Evolutionary conservation across 2,113 vertebrate genomes (phyloP), one percentile per base, ranked within the genome.

Genomic region (Paracanthobrama guichenoti): DNA sequence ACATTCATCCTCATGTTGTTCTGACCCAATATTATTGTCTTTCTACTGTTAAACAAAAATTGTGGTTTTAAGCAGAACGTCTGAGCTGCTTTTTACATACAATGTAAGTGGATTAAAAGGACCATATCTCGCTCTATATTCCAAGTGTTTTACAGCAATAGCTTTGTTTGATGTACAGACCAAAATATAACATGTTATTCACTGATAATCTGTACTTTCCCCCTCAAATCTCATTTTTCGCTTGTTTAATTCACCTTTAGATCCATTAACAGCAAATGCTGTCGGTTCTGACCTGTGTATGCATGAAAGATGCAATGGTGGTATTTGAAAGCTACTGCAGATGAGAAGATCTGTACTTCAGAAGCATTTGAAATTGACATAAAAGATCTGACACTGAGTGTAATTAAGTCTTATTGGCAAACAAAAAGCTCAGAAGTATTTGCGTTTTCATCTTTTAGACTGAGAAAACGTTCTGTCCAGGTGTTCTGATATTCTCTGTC

Each of bases 381-480:
- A 28, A 53, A 53, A 35, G 69, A 18, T 0, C 42, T 71, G 82
- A 1, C 18, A 31, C 14, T 10, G n/a, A 74, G 18, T 35, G 26
- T 35, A 76, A 76, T 76, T 31, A 31, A 11, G 74, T 14, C 31
- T 72, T 50, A 86, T 74, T 86, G 74, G 62, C 1, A 77, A 69
- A 84, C 76, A 85, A 86, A 88, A 75, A 48, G 67, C 88, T 77
- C 86, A 35, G 6, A 72, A 24, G 35, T 11, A 20, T 55, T 53
- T 20, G 8, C 4, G 16, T 67, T 10, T 35, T 67, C 31, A 67
- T 67, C 64, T 20, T 55, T 18, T 20, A 55, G 53, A 20, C 53
- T 39, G 31, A 39, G 66, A 69, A 69, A 69, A 10, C 9, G 16
- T 67, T 42, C 31, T 20, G 35, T 22, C 20, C 31, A 42, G 1